Evolutionary conservation across 30 jellyfish, hydroid and myxozoan genomes (phyloP), one percentile per base, ranked within the genome.

Genomic region (Cassiopea andromeda): DNA sequence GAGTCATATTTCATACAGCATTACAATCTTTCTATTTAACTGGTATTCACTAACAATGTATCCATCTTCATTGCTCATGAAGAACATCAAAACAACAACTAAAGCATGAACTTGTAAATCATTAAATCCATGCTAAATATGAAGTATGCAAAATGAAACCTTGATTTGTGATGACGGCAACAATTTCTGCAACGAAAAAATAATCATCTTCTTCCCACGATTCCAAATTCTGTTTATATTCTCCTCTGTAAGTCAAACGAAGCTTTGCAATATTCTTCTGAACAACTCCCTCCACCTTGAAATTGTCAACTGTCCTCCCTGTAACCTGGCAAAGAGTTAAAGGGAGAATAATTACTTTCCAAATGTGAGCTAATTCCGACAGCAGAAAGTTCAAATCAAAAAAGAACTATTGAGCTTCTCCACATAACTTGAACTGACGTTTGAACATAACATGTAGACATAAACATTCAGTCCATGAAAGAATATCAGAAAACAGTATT

Each of bases 251-350:
- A 5, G 92, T 9, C 7, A 83, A 43, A 43, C 92, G 71, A 15
- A 83, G 76, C 44, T 70, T 83, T 44, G 71, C 7, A 46, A 83
- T 49, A 43, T 83, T 70, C 43, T 83, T 83, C 76, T 69, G 78
- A 19, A 83, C 69, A 1, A 48, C 82, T 50, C 92, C 92, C 49
- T 83, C 92, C 58, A 83, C 75, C 17, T 50, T 72, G 75, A 83
- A 83, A 44, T 67, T 83, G 54, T 83, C 92, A 12, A 83, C 83
- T n/a, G 92, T 83, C 13, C 92, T 70, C 44, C 92, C 92, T 44
- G 85, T 83, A 27, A 83, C 71, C 92, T 83, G 59, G 5, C 19
- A 60, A 15, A 3, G 12, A 10, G 12, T 3, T 3, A 54, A 3
- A 3, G 64, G 12, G 64, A 54, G 12, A 10, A 10, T 54, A 3